Evolutionary conservation across 1,140 invertebrate species (phyloP), one percentile per base, ranked within the genome.

Genomic region (Penaeus indicus): DNA sequence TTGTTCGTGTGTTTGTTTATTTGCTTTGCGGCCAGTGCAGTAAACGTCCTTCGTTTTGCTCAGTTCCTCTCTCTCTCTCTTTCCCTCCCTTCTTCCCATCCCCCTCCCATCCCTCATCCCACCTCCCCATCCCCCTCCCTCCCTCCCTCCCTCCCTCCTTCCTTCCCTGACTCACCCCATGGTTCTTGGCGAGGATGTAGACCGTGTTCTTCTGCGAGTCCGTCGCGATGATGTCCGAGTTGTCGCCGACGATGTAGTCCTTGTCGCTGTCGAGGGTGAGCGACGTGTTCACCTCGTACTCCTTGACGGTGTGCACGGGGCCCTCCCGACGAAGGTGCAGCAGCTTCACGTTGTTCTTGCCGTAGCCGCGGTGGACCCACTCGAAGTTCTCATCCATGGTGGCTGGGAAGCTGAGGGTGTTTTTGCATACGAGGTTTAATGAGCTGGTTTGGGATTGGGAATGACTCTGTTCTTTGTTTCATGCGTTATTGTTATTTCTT

Each of bases 151-250:
- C 25, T 80, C 88, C 3, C 62, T 78, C 64, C 62, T 82, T 77
- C 79, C 84, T 63, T 75, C 47, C 63, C 54, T n/a, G 69, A 88
- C 91, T 92, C 85, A 94, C 94, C 63, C 96, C 96, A 92, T 95
- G 93, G 90, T 96, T 95, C 92, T 96, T 96, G 18, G 96, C 96
- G 90, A 96, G 91, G 42, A 96, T 91, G 92, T 96, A 96, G n/a
- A 96, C 95, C 0, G 96, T 96, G 91, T 97, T 97, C 93, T 96
- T 96, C 91, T 97, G 96, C 13, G 96, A 95, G 91, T 97, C 96
- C 0, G 96, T 97, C 1, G 96, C 96, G 47, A 93, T 91, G 72
- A 93, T 92, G 78, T 92, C 92, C 27, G 90, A 90, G 91, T 93
- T 93, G 88, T 93, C 92, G 0, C 92, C 93, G 85, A 92, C 91